These are phyloP conservation scores for Lytechinus variegatus DNA, from an alignment of 35 echinoderm and acorn worm species.

Conservation along the genomic window DNA sequence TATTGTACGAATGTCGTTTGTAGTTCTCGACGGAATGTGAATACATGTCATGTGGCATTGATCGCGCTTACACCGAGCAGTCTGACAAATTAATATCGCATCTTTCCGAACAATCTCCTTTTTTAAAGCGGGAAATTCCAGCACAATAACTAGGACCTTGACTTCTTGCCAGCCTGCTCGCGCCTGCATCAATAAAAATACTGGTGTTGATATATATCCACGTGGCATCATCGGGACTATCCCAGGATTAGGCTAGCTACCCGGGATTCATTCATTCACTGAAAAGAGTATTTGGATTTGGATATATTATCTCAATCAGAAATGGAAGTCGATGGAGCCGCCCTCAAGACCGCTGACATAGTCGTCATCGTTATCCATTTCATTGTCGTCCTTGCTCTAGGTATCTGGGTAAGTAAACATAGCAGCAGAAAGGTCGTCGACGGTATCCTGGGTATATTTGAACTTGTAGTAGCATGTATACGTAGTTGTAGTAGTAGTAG, in stretches of 20 bases:
- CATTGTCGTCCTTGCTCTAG: constrained; percentile 74
- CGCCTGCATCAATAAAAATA: background rate
- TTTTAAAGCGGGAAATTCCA: too few species aligned
- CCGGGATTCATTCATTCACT: background rate
- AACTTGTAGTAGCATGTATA: too few species aligned
- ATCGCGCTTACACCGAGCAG: too few species aligned
- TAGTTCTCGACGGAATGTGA: background rate
- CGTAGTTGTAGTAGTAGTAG: constrained; percentile 5
- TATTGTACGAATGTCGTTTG: background rate
- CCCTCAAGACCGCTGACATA: constrained; percentile 48
- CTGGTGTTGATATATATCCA: background rate
- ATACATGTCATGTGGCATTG: too few species aligned
- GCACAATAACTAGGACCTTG: too few species aligned
- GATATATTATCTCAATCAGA: background rate
- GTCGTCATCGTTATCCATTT: constrained; percentile 87
- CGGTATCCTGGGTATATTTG: too few species aligned
- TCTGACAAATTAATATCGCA: too few species aligned
- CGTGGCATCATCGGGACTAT: background rate
- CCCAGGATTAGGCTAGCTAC: too few species aligned
- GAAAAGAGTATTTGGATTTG: background rate
- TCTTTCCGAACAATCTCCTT: too few species aligned
- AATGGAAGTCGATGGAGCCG: background rate
- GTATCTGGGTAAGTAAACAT: constrained; percentile 81
- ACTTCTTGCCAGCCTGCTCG: too few species aligned
- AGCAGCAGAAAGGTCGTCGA: too few species aligned